Evolutionary conservation across 1,140 invertebrate species (phyloP), one percentile per base, ranked within the genome.

Genomic region (Penaeus vannamei): DNA sequence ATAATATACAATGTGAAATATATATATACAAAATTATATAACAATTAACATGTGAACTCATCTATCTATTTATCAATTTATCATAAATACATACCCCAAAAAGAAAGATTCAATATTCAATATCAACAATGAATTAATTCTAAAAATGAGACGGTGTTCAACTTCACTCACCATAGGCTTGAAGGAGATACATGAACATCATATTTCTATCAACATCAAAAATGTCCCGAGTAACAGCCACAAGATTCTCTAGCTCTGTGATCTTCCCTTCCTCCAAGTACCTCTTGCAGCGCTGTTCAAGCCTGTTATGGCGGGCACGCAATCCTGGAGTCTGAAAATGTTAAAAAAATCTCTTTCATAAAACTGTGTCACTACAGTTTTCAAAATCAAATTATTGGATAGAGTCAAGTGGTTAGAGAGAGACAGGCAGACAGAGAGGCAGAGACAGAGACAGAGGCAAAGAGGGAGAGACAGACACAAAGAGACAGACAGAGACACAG

Each of bases 171-270:
- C 87, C 53, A 64, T 89, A 85, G 81, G 95, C 95, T 2, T 95
- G 92, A 4, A 97, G 93, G 3, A 97, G 93, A 91, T 96, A 95
- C 89, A 95, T 95, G 92, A 95, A 97, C 90, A 97, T 95, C 82
- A 96, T 95, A 69, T 95, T 94, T 20, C 96, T 94, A 92, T 97
- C 96, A 86, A 97, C 95, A 91, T 96, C 95, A 83, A 95, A 95
- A 26, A 97, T 92, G 91, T 96, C 95, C 92, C 95, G 95, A 2
- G 96, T 97, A 4, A 96, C 95, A 93, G 96, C 95, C 7, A 96
- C 94, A 29, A 97, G 93, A 76, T 95, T 95, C 93, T 97, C 96
- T 22, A 97, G 92, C 59, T 95, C 94, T 91, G 95, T 94, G 0
- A 96, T 93, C 92, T 95, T 94, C 5, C 95, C 95, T 92, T 95